Conservation (phyloP, 2,797 vertebrate genomes). For the Aulostomus chinensis region DNA sequence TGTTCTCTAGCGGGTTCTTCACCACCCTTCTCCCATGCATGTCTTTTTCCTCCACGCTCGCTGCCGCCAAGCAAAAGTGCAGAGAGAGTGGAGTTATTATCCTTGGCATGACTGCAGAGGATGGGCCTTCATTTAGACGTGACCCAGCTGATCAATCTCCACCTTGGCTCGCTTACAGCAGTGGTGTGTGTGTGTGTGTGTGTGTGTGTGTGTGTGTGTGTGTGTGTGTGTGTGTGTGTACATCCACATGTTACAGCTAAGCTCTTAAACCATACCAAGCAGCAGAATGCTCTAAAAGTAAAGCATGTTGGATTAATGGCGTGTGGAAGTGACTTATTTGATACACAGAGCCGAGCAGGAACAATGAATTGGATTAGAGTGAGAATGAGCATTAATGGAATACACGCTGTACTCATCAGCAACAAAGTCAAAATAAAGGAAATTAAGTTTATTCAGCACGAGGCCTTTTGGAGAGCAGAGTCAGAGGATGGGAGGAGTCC, state of each 20-base stretch:
- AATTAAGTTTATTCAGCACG: not conserved
- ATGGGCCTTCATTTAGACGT: constrained; percentile 74
- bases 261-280: constrained; percentile 60
- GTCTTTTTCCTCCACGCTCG: no score
- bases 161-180: constrained; percentile 62
- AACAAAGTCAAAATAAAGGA: constrained; percentile 23
- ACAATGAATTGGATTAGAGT: constrained; percentile 49
- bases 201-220: constrained; percentile 9
- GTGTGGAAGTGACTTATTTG: constrained; percentile 50
- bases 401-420: constrained; percentile 1
- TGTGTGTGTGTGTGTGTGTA: constrained; percentile 4
- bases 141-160: constrained; percentile 76
- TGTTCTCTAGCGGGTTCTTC: no score
- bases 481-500: no score
- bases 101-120: constrained; percentile 66
- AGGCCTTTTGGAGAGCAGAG: no score
- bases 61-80: constrained; percentile 37
- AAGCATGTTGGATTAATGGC: constrained; percentile 45
- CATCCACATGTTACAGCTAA: constrained; percentile 38
- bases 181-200: constrained; percentile 16
- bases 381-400: constrained; percentile 32
- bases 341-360: constrained; percentile 20
- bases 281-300: constrained; percentile 46
- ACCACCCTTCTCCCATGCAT: no score
- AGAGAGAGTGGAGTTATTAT: constrained; percentile 70